Evolutionary conservation across 92 coral and sea anemone genomes (phyloP), one percentile per base, ranked within the genome.

Genomic region (Heteractis magnifica): DNA sequence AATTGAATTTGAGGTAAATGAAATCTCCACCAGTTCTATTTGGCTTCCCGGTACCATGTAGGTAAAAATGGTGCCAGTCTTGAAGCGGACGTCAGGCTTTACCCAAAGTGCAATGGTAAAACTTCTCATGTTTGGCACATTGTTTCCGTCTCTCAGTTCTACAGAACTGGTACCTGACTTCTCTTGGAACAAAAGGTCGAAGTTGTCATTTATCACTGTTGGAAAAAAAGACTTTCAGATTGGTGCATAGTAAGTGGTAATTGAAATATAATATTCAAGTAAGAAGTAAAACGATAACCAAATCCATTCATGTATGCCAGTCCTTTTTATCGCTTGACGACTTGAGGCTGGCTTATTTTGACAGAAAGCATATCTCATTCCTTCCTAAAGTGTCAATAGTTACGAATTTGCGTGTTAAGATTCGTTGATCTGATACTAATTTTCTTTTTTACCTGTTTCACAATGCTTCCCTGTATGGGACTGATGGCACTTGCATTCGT

Each of bases 391-490:
- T 34, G 44, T 34, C 44, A 34, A 2, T 59, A 5, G 65, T 59
- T 15, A 12, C 18, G 65, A 59, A 9, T 12, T 59, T 55, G 6
- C 23, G 18, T 7, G 21, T 18, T 62, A n/a, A 18, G 23, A 18
- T 4, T 62, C 19, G 6, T 62, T 8, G 19, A 34, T 34, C 44
- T 62, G 14, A 56, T 11, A 53, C 15, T 1, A 48, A 8, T 19
- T 76, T 51, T 21, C 6, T 12, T 19, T 84, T 90, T 86, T 78
- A 92, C 95, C 82, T 65, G 85, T 87, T 8, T 92, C 95, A 49
- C 95, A 92, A 75, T 62, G 41, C n/a, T 77, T 82, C 49, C 95
- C 95, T 8, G 91, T 89, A 83, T 86, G 76, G 11, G 95, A 83
- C 12, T 84, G 87, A 9, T 68, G 56, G 56, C 95, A 92, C 50